These are phyloP conservation scores for Sinocyclocheilus anshuiensis DNA, from an alignment of 2,113 vertebrate species.

Conservation along the genomic window DNA sequence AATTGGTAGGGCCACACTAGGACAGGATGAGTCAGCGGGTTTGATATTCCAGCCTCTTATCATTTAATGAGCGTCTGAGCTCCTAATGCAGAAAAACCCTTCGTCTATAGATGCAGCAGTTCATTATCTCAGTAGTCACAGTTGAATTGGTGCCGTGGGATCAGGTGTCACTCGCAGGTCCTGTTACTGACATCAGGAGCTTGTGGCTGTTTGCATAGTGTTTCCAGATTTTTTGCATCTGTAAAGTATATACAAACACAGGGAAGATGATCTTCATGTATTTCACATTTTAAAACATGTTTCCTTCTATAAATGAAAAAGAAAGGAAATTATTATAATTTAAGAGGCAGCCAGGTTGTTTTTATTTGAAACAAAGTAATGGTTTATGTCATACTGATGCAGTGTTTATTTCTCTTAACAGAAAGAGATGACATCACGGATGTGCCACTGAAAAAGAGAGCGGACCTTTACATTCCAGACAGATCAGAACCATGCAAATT, in stretches of 20 bases:
- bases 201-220: neutral
- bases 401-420: conserved; percentile 66
- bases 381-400: neutral
- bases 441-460: conserved; percentile 86
- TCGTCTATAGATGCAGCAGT: neutral
- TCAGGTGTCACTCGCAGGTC: conserved; percentile 8
- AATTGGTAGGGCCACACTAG: conserved; percentile 15
- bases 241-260: neutral
- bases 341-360: neutral
- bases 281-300: neutral
- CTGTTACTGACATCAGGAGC: conserved; percentile 42
- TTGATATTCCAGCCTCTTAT: conserved; percentile 28
- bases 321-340: neutral
- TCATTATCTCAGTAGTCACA: conserved; percentile 25
- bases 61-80: conserved; percentile 27
- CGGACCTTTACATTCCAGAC: conserved; percentile 10
- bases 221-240: neutral
- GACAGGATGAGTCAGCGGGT: conserved; percentile 8
- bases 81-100: neutral
- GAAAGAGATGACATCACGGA: conserved; percentile 96
- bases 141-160: conserved; percentile 7
- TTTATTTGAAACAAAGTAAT: neutral
- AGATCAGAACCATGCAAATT: conserved; percentile 39
- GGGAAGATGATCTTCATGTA: neutral
- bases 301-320: too few relatives aligned